Conservation (phyloP, 2,888 invertebrate species). For the Pheosia tremula region DNA sequence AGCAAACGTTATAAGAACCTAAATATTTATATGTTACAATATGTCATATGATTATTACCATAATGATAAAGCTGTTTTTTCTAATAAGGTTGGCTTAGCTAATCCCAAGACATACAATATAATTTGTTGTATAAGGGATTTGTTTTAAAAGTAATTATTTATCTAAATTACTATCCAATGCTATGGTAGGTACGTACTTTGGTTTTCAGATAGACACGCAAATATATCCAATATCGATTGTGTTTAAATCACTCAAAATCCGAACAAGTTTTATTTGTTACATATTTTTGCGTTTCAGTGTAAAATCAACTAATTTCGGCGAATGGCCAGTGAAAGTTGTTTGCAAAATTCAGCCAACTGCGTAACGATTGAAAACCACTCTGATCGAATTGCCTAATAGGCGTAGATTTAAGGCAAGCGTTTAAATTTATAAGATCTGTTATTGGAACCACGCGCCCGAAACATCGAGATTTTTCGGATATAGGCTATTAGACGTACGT, state of each 20-base stretch:
- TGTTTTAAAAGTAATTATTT: conserved; percentile 30
- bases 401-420: neutral
- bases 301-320: neutral
- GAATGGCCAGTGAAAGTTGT: neutral
- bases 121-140: no score
- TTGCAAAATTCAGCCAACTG: neutral
- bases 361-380: neutral
- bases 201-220: neutral
- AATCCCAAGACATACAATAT: no score
- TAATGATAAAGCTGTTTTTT: no score
- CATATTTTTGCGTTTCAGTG: neutral
- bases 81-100: no score
- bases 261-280: no score
- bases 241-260: no score
- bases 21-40: no score
- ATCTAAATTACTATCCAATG: neutral
- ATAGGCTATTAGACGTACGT: conserved; percentile 63
- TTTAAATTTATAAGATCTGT: neutral
- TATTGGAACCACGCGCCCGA: conserved; percentile 18
- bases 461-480: conserved; percentile 27
- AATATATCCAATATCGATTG: neutral
- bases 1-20: no score
- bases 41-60: no score
- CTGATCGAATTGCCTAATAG: neutral
- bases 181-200: neutral